These are phyloP conservation scores for Protobothrops mucrosquamatus DNA, from an alignment of 2,113 vertebrate species.

Conservation along the genomic window DNA sequence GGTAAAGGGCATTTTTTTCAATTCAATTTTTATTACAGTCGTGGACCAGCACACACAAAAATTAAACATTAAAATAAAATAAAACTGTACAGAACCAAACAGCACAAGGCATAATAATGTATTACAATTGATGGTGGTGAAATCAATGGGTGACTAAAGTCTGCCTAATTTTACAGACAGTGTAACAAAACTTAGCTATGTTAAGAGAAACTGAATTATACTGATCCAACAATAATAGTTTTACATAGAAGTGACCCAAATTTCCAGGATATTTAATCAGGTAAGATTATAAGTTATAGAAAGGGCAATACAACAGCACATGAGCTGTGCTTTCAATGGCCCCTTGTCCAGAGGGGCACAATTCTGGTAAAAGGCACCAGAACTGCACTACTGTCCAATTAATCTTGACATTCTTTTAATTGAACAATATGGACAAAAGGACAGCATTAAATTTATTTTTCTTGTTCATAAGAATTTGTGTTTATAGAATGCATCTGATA, in stretches of 20 bases:
- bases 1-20: background rate
- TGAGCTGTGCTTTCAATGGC: background rate
- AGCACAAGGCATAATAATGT: background rate
- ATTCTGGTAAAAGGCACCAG: background rate
- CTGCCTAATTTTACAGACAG: background rate
- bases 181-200: background rate
- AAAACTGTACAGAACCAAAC: background rate
- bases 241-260: background rate
- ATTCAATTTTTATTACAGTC: background rate
- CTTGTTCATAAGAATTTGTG: background rate
- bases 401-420: constrained; percentile 12
- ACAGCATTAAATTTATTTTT: constrained; percentile 5
- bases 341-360: background rate
- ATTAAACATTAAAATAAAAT: background rate
- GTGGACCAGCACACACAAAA: background rate
- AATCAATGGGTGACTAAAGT: background rate
- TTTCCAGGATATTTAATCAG: background rate
- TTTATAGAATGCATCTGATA: constrained; percentile 48
- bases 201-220: background rate
- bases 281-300: background rate
- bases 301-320: background rate
- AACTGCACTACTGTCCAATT: constrained; percentile 8
- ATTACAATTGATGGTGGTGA: background rate
- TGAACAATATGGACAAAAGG: constrained; percentile 13
- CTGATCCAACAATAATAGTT: background rate